Percentiles rank a stretch among this genome's conserved stretches.
Evolutionary conservation across 2,888 invertebrate genomes (phyloP).

Genomic region (Tenthredo distinguenda): DNA sequence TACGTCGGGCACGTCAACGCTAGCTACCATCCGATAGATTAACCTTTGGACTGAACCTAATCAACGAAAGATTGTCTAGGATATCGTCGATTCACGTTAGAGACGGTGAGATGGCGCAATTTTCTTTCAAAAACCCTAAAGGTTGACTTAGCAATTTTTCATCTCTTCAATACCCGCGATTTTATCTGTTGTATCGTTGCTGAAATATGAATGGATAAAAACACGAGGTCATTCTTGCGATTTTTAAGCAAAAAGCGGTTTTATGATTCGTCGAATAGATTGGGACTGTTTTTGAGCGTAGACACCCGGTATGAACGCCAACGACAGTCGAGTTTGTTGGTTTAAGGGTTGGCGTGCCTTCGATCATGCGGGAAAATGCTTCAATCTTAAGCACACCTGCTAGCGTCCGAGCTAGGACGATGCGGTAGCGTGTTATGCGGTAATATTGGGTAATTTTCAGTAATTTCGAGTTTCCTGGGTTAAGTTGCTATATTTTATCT

Average conservation of each 20-base stretch:
- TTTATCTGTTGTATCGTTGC: neutral
- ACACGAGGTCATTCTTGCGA: neutral
- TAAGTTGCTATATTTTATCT: slow-evolving; percentile 63
- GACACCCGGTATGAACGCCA: slow-evolving; percentile 18
- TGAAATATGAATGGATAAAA: neutral
- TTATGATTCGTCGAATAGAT: neutral
- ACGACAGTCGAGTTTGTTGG: slow-evolving; percentile 62
- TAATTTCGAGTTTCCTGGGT: slow-evolving; percentile 69
- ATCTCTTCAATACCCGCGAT: neutral
- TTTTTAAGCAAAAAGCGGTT: neutral
- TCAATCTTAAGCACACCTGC: slow-evolving; percentile 70
- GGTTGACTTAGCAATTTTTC: slow-evolving; percentile 22
- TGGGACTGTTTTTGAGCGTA: neutral
- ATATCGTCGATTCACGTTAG: neutral
- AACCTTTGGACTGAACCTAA: slow-evolving; percentile 45
- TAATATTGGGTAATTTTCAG: slow-evolving; percentile 71
- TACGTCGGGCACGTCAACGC: neutral
- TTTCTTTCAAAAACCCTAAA: neutral
- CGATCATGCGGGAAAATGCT: slow-evolving; percentile 72
- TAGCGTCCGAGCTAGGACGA: slow-evolving; percentile 54
- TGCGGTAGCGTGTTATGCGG: slow-evolving; percentile 69
- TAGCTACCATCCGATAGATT: slow-evolving; percentile 15
- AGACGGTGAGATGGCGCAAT: neutral
- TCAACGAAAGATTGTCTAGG: slow-evolving; percentile 32
- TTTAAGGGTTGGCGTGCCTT: slow-evolving; percentile 70